These are phyloP conservation scores for Hirtodrosophila duncani DNA, from an alignment of 2,888 invertebrate species.

Conservation along the genomic window DNA sequence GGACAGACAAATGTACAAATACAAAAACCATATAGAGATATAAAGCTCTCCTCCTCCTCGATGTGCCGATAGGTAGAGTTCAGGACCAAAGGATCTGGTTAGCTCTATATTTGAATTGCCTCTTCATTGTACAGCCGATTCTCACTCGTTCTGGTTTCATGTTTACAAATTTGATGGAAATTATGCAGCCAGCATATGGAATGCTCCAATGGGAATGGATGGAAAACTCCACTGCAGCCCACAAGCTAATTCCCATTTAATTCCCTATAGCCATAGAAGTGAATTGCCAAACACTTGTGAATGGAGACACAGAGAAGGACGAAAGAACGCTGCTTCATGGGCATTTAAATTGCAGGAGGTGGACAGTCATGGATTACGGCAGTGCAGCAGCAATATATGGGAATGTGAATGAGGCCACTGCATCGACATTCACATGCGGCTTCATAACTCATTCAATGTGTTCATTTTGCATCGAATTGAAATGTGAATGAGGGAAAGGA, in stretches of 20 bases:
- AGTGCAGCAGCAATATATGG: background rate
- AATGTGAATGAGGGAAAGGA: no score
- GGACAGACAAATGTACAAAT: no score
- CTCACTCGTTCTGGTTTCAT: slow-evolving; percentile 1
- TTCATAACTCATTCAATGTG: slow-evolving; percentile 23
- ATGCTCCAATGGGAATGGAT: background rate
- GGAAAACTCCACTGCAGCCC: background rate
- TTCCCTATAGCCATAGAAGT: slow-evolving; percentile 15
- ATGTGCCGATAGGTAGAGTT: no score
- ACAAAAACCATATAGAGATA: no score
- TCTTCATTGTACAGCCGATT: no score
- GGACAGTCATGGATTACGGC: slow-evolving; percentile 20
- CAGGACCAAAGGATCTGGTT: no score
- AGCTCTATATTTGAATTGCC: background rate
- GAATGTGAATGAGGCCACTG: background rate
- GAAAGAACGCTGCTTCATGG: slow-evolving; percentile 2
- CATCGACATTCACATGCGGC: slow-evolving; percentile 5
- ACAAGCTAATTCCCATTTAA: background rate
- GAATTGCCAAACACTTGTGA: slow-evolving; percentile 27
- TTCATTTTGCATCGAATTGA: slow-evolving; percentile 12
- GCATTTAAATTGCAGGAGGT: slow-evolving; percentile 1
- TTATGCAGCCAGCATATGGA: slow-evolving; percentile 15
- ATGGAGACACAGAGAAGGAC: background rate
- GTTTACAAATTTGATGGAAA: slow-evolving; percentile 22
- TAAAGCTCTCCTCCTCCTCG: no score